These are phyloP conservation scores for Anastrepha ludens DNA, from an alignment of 1,140 invertebrate genomes.

Conservation along the genomic window DNA sequence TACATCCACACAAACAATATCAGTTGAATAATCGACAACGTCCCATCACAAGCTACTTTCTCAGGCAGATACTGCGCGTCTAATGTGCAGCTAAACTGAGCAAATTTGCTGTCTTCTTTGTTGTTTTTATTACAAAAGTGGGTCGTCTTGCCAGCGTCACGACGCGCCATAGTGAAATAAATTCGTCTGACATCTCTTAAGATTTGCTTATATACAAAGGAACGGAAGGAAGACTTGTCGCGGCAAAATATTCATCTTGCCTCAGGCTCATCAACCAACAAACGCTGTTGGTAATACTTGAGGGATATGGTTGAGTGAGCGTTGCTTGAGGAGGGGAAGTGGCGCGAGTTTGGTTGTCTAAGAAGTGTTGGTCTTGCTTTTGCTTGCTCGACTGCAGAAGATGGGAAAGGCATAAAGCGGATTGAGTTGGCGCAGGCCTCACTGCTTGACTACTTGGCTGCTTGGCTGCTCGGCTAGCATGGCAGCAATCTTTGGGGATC, in stretches of 20 bases:
- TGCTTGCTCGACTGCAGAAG: not conserved
- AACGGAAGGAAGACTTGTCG: not conserved
- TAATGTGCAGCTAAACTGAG: conserved; percentile 17
- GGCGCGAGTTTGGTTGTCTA: not conserved
- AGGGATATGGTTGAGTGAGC: not conserved
- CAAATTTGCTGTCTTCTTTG: conserved; percentile 3
- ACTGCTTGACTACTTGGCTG: not conserved
- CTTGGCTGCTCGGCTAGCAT: not conserved
- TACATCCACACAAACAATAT: not conserved
- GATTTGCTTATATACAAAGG: not conserved
- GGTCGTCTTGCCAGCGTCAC: not conserved
- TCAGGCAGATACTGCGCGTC: not conserved
- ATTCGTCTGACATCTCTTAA: not conserved
- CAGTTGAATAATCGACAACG: too few relatives aligned
- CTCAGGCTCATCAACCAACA: not conserved
- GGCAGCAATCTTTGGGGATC: not conserved
- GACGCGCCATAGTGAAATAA: not conserved
- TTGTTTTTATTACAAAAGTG: not conserved
- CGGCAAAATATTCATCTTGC: not conserved
- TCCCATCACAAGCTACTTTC: not conserved
- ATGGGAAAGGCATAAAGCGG: not conserved
- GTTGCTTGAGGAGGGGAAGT: not conserved
- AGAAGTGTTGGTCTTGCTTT: not conserved
- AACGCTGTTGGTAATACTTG: not conserved
- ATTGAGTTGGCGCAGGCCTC: not conserved